Evolutionary conservation across 2,888 invertebrate genomes (phyloP).

Genomic region (Invenusta paracnida): DNA sequence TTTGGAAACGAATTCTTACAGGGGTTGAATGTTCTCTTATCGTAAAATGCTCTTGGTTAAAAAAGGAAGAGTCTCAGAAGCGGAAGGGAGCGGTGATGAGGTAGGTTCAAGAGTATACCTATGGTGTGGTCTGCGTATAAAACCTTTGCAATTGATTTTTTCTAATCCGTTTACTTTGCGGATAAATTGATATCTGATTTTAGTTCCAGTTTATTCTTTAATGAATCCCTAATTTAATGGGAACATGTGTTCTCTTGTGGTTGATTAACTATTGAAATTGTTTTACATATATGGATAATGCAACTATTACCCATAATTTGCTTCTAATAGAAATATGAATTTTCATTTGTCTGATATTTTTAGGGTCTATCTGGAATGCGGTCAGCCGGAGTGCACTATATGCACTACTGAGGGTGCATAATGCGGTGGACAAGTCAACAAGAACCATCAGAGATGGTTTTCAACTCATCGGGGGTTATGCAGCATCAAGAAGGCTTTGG

Average conservation of each 20-base stretch:
- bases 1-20: neutral
- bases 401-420: neutral
- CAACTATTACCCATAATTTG: neutral
- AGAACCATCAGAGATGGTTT: neutral
- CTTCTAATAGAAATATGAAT: neutral
- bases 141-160: neutral
- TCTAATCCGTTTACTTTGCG: neutral
- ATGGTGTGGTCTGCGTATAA: neutral
- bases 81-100: neutral
- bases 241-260: neutral
- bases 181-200: neutral
- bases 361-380: neutral
- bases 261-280: neutral
- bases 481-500: neutral
- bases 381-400: neutral
- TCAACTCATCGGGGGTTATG: neutral
- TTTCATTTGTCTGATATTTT: neutral
- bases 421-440: neutral
- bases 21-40: neutral
- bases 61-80: neutral
- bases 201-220: too few relatives aligned
- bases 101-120: neutral
- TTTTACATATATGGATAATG: neutral
- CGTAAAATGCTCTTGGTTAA: neutral
- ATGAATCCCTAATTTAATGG: neutral